Evolutionary conservation across 2,797 vertebrate species (phyloP), one percentile per base, ranked within the genome.

Genomic region (Mus spretus): DNA sequence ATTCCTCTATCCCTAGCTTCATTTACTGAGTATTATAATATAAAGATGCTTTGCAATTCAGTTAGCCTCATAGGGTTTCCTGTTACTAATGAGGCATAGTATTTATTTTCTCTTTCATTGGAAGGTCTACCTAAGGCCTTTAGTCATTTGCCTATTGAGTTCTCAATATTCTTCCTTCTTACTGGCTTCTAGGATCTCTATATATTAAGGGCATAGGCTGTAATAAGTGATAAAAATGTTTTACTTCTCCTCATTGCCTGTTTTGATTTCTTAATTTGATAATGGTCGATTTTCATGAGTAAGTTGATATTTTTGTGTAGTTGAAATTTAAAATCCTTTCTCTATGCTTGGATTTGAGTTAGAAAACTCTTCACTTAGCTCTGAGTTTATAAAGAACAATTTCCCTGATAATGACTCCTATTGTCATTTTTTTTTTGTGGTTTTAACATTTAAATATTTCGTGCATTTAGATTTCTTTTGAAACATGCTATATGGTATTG

Each of bases 181-280:
- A 28, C 24, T 89, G 65, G 61, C 61, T 93, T 92, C 67, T 81
- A 26, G 93, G n/a, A 37, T 34, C 34, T 96, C 26, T 53, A n/a
- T 74, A 22, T 67, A 72, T 55, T 81, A 57, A 95, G 10, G 61
- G 44, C 19, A 20, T 17, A 53, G 37, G 24, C 28, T 89, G 20
- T 65, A 57, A n/a, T 74, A 74, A 50, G 15, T 57, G 2, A 22
- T 55, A 17, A 93, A 90, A 85, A 65, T 26, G 28, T 47, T 17
- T 28, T 28, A 53, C 37, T 57, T 59, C 57, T n/a, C 55, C 1
- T 70, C 13, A 37, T 15, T 6, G 37, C 44, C 77, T 17, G 2
- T 79, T 22, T 67, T 81, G 20, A 61, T 79, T 81, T 24, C 31
- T 65, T 63, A 74, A 79, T 59, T 50, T 83, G 81, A 12, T 57